Base-by-base conservation (phyloP, 1,140 invertebrate genomes). In the Dreissena polymorpha region DNA sequence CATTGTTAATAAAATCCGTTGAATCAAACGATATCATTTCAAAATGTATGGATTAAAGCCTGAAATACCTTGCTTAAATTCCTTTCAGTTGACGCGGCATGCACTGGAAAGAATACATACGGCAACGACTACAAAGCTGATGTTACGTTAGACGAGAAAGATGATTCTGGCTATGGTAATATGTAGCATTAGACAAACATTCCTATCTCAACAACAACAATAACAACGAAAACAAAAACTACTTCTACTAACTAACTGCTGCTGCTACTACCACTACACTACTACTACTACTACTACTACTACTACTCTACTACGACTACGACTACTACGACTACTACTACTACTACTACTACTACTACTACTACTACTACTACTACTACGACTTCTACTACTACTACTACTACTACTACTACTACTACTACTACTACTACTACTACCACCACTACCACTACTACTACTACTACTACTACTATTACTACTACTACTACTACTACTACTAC, bases 391-490 rank as follows among this genome's bases (percentile, higher is more conserved):
- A 70, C 68, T 70, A 8, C 68, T 70, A 70, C 71, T 74, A 60
- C 71, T 74, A 60, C 71, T 60, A 12, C 71, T 74, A 55, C 71
- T 74, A 60, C 71, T 73, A 5, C 71, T 73, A 53, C 71, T 73
- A 23, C 71, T 73, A 5, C 71, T 73, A 53, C 71, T 73, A 53
- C 50, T 73, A 53, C 71, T 73, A 53, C 71, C 55, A 73, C 71
- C 55, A 53, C 71, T 73, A 73, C 71, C 55, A 73, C 71, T 73
- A 76, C 74, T 67, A 76, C 74, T 67, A 76, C 74, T 76, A 68
- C 74, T 67, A 76, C 74, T 76, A 76, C 60, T 67, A 73, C 76
- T 73, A 70, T 63, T 39, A 50, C 29, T n/a, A 72, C 76, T 25
- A 71, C 67, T 27, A 79, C 76, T n/a, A 49, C 76, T 18, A 74